phyloP scores from a whole-genome alignment of 2,888 invertebrate genomes.

The Piscicola geometra region DNA sequence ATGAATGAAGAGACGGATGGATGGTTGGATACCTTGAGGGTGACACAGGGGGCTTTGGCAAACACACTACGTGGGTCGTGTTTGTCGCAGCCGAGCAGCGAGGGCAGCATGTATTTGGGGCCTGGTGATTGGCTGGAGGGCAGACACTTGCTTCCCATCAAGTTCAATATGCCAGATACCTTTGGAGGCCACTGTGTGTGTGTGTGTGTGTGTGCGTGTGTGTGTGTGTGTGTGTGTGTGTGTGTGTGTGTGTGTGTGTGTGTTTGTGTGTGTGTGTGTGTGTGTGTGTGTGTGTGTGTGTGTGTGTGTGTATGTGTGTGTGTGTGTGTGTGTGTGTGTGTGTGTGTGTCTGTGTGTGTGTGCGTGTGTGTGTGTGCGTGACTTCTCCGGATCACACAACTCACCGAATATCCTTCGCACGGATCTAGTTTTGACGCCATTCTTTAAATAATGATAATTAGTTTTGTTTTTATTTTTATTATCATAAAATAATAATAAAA shows the following conservation, averaged over 20 bases:
- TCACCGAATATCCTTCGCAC: not conserved
- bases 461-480: not conserved
- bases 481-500: not conserved
- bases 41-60: slow-evolving; percentile 7
- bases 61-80: slow-evolving; percentile 18
- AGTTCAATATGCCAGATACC: slow-evolving; percentile 16
- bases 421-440: not conserved
- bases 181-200: slow-evolving; percentile 28
- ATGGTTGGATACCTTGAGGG: slow-evolving; percentile 5
- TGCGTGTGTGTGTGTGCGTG: too few relatives aligned
- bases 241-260: too few relatives aligned
- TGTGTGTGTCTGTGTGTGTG: too few relatives aligned
- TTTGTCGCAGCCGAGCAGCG: not conserved
- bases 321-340: too few relatives aligned
- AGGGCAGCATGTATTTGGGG: slow-evolving; percentile 13
- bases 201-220: too few relatives aligned
- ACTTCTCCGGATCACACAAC: too few relatives aligned
- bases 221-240: too few relatives aligned
- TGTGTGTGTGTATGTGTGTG: too few relatives aligned
- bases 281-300: too few relatives aligned
- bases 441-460: too few relatives aligned
- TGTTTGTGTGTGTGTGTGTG: too few relatives aligned
- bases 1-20: too few relatives aligned
- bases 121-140: slow-evolving; percentile 3
- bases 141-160: not conserved